These are phyloP conservation scores for Lepidurus couesii DNA, from an alignment of 1,140 invertebrate genomes.

Conservation along the genomic window DNA sequence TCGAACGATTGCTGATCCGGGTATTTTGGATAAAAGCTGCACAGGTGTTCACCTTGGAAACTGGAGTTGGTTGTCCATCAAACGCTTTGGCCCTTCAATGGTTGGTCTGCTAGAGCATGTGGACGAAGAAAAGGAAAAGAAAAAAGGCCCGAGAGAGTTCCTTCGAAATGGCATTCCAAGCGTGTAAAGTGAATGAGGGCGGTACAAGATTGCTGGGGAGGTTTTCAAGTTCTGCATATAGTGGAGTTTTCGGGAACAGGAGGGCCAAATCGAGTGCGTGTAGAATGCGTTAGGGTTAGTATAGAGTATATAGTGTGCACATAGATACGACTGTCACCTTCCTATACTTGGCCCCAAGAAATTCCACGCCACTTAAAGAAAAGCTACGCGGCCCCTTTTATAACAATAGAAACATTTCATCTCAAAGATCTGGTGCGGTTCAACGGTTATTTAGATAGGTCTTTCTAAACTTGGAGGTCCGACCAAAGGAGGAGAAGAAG, in stretches of 20 bases:
- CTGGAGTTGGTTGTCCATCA: conserved; percentile 3
- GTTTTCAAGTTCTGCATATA: background rate
- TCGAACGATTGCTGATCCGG: background rate
- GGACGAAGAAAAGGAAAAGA: too few species aligned
- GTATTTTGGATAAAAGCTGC: background rate
- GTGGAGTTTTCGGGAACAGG: background rate
- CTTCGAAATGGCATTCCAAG: background rate
- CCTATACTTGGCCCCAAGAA: background rate
- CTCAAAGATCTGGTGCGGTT: background rate
- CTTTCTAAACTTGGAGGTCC: too few species aligned
- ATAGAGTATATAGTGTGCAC: background rate
- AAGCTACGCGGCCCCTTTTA: background rate
- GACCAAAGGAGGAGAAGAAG: too few species aligned
- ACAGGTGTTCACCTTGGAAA: conserved; percentile 11
- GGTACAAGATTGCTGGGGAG: background rate
- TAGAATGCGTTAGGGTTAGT: background rate
- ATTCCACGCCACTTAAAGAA: background rate
- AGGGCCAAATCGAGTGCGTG: background rate
- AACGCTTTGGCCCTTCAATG: background rate
- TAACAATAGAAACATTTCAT: background rate
- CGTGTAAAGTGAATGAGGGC: background rate
- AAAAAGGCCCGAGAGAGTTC: background rate
- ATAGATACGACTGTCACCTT: background rate
- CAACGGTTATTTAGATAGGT: too few species aligned
- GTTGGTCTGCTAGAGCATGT: background rate